Evolutionary conservation across 1,140 invertebrate genomes (phyloP).

Genomic region (Papilio aristodemus): DNA sequence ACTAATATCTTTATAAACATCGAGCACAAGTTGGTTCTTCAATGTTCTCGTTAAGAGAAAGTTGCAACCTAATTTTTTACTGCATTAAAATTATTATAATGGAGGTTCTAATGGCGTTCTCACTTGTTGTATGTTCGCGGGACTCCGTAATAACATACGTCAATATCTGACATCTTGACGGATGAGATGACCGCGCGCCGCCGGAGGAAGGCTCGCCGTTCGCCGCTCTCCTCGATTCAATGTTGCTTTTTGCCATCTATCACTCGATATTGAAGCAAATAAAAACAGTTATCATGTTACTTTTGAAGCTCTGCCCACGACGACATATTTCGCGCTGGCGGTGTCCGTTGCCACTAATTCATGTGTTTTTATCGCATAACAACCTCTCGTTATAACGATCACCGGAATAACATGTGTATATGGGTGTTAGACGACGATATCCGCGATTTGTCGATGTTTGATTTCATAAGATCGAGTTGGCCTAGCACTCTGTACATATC

Average conservation of each 20-base stretch:
- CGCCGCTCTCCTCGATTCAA: not conserved
- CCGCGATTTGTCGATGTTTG: not conserved
- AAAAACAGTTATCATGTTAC: too few species aligned
- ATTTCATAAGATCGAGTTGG: not conserved
- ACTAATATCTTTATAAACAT: too few species aligned
- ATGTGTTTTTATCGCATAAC: too few species aligned
- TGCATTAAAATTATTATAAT: slow-evolving; percentile 3
- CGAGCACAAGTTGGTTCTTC: too few species aligned
- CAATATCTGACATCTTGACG: slow-evolving; percentile 5
- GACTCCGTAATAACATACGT: slow-evolving; percentile 2
- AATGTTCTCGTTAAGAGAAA: not conserved
- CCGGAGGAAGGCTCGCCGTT: not conserved
- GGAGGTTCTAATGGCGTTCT: not conserved
- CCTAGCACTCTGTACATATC: not conserved
- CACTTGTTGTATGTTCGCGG: not conserved
- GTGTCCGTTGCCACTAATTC: too few species aligned
- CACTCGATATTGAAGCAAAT: too few species aligned
- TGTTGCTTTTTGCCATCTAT: not conserved
- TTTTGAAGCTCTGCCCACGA: too few species aligned
- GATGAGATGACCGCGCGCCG: not conserved
- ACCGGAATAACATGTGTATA: too few species aligned
- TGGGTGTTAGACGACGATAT: too few species aligned
- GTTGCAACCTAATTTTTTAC: not conserved
- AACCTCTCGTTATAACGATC: too few species aligned
- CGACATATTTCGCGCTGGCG: too few species aligned